A percentile compares a stretch with the other conserved stretches of the same genome.
These are phyloP conservation scores for Cassiopea andromeda DNA, from an alignment of 30 jellyfish, hydroid and myxozoan genomes.

Conservation along the genomic window DNA sequence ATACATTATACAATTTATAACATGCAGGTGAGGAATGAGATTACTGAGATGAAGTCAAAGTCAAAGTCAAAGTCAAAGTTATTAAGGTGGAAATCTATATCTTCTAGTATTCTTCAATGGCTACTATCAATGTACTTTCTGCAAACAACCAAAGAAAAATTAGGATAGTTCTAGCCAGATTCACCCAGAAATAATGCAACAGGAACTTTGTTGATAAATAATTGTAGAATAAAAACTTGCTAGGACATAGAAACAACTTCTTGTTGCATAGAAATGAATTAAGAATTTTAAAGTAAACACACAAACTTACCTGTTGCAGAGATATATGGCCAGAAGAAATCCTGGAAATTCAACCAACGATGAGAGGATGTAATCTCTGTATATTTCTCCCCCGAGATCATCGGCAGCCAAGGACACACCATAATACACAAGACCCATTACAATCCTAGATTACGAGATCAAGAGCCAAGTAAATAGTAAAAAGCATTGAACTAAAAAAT, in stretches of 20 bases:
- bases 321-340: conserved; percentile 42
- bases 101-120: no score
- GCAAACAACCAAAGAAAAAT: background rate
- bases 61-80: no score
- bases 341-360: conserved; percentile 57
- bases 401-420: conserved; percentile 55
- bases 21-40: no score
- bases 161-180: background rate
- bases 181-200: background rate
- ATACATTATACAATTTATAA: no score
- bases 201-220: no score
- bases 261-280: background rate
- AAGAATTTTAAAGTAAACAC: no score
- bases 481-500: no score
- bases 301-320: conserved; percentile 22
- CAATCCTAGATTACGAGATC: conserved; percentile 11
- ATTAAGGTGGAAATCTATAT: no score
- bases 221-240: background rate
- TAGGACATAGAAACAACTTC: no score
- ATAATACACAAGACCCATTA: conserved; percentile 40
- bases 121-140: background rate
- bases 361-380: conserved; percentile 77
- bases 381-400: conserved; percentile 75
- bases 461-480: no score
- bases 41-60: no score